Percentiles rank a stretch among this genome's conserved stretches.
phyloP scores from a whole-genome alignment of 2,888 invertebrate genomes.

The Lathronympha strigana region DNA sequence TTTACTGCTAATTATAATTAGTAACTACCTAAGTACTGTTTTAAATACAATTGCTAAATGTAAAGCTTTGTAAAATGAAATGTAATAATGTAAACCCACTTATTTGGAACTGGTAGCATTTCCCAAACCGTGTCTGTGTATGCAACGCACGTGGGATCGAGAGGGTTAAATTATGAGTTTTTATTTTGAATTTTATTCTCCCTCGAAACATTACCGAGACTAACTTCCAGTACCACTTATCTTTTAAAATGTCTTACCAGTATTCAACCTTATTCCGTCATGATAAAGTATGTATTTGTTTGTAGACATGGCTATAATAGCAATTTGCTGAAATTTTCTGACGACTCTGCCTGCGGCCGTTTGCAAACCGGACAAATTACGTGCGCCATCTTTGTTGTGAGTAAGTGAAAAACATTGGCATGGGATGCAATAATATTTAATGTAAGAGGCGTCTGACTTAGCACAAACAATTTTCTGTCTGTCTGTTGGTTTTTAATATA shows the following conservation, averaged over 20 bases:
- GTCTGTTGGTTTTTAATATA: not conserved
- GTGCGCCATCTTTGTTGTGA: conserved; percentile 61
- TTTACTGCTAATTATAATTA: too few relatives aligned
- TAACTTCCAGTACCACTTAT: conserved; percentile 1
- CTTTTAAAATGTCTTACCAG: not conserved
- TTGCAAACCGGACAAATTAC: conserved; percentile 55
- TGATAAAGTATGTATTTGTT: conserved; percentile 4
- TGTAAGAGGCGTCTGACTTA: not conserved
- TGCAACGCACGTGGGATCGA: conserved; percentile 61
- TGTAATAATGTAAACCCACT: too few relatives aligned
- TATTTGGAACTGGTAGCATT: conserved; percentile 52
- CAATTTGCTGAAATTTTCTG: not conserved
- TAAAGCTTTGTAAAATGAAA: too few relatives aligned
- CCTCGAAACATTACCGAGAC: conserved; percentile 50
- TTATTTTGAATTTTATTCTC: conserved; percentile 74
- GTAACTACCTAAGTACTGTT: too few relatives aligned
- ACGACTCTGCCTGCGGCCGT: conserved; percentile 53
- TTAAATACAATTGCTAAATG: too few relatives aligned
- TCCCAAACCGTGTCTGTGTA: conserved; percentile 52
- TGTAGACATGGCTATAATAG: not conserved
- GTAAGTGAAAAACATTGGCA: conserved; percentile 43
- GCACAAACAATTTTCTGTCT: not conserved
- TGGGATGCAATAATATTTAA: conserved; percentile 6
- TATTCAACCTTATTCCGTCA: not conserved
- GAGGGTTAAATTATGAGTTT: conserved; percentile 71